Evolutionary conservation across 2,888 invertebrate species (phyloP), one percentile per base, ranked within the genome.

Genomic region (Zaprionus obscuricornis): DNA sequence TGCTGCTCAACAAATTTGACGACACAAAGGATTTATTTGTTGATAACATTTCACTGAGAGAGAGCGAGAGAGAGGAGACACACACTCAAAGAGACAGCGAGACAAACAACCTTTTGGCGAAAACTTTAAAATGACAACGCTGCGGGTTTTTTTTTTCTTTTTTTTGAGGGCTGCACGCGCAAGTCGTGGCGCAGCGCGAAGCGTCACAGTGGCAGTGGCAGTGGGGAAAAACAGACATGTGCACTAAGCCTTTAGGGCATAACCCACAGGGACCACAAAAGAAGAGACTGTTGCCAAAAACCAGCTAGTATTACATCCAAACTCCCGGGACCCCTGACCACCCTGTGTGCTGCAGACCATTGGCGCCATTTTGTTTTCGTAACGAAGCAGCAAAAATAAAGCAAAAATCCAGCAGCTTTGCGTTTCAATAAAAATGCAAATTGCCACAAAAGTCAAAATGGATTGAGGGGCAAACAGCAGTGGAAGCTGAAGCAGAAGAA

Each of bases 351-450:
- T 52, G 43, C 68, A 71, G 67, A 69, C 76, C 72, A 77, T 85
- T 85, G 70, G 74, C 76, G 73, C 71, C 86, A 71, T 85, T 79
- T 70, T 83, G 68, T 72, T 58, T 51, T 57, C 46, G 56, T 74
- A 68, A 56, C 52, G 49, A 42, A 29, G 27, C 40, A 24, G 14
- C 54, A 42, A 36, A 50, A 73, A 62, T 83, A 71, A 57, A 64
- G 56, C 59, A 66, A 81, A 88, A 89, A 88, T 87, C 89, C 88
- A 79, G 75, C 84, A 88, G 89, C 87, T 89, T 89, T 89, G 85
- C 79, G 87, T 89, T 89, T 88, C 88, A 89, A 89, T 89, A 89
- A 89, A 89, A 87, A 89, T 89, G 89, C 88, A 88, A 89, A 89
- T 89, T 85, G 66, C 66, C 63, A 33, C 49, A 65, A 66, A 66